Evolutionary conservation across 2,888 invertebrate genomes (phyloP), one percentile per base, ranked within the genome.

Genomic region (Serrognathus titanus): DNA sequence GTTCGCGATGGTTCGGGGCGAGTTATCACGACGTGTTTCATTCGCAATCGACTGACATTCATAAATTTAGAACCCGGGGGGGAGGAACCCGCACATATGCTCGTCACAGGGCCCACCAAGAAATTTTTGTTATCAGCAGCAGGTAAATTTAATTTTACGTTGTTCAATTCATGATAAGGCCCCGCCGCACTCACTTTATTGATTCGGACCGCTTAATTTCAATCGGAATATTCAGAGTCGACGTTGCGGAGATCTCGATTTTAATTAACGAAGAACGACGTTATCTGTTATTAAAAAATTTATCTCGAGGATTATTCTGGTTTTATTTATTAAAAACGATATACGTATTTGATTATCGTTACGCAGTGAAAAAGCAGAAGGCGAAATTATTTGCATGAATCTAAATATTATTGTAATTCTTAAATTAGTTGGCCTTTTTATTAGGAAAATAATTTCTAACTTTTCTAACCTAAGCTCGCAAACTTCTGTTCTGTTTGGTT

Each of bases 1-100:
- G 47, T 43, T 24, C 46, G 16, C 52, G 57, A 36, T 51, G 43
- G 60, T 57, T 57, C 57, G 57, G 51, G 57, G 54, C 43, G 43
- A 13, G 13, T 9, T 13, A 20, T 43, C 20, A 10, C 16, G 13
- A 16, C 39, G 39, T 39, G n/a, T 39, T 7, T n/a, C n/a, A 12
- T 43, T 9, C 43, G 43, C 10, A 16, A 43, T 43, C 20, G 20
- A 53, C 49, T 57, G 50, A 45, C 52, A 40, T 45, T 38, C 24
- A 41, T 48, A 36, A 47, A 53, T 50, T 16, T 50, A 43, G 51
- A 59, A 31, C 48, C 47, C 31, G n/a, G 45, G 51, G 48, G 55
- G 55, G 47, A 55, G 46, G 20, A 41, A 12, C 31, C 51, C 24
- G 31, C 53, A 52, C 59, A 56, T 59, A 59, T 59, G 59, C 31